Conservation (phyloP, 2,888 invertebrate genomes). For the Alloplasta piceator region DNA sequence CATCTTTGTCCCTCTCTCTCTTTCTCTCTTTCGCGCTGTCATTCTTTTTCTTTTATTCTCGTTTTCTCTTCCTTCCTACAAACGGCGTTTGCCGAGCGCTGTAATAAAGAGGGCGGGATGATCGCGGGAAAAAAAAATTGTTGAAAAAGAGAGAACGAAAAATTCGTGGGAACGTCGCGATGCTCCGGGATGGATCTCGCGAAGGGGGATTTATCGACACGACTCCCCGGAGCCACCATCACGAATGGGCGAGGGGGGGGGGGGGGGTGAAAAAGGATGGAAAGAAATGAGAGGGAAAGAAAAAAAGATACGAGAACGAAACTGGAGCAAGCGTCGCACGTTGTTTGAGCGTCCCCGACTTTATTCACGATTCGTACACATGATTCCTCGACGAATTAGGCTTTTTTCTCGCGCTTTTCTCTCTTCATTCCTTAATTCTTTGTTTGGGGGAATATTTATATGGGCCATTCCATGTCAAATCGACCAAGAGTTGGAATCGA, state of each 20-base stretch:
- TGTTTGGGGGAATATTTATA: too few species aligned
- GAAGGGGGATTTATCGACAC: conserved; percentile 58
- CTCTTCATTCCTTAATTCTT: background rate
- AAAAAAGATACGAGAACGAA: conserved; percentile 65
- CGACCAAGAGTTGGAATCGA: too few species aligned
- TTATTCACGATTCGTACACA: conserved; percentile 51
- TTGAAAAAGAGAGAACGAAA: background rate
- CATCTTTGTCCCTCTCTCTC: background rate
- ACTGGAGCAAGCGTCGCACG: conserved; percentile 60
- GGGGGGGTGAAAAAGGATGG: conserved; percentile 10
- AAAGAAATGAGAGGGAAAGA: conserved; percentile 59
- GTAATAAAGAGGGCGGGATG: background rate
- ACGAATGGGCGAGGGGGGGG: conserved; percentile 20
- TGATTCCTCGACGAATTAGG: conserved; percentile 30
- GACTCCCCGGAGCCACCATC: conserved; percentile 12
- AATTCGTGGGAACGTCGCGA: conserved; percentile 41
- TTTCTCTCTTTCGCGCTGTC: background rate
- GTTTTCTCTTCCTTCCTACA: background rate
- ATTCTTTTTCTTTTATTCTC: conserved; percentile 14
- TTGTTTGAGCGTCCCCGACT: conserved; percentile 40
- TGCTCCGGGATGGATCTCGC: conserved; percentile 30
- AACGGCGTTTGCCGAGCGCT: too few species aligned
- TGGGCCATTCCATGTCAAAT: too few species aligned
- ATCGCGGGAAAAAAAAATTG: conserved; percentile 1
- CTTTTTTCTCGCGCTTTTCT: conserved; percentile 3